Base-by-base conservation (phyloP, 2,888 invertebrate genomes). In the Melipona beecheii region DNA sequence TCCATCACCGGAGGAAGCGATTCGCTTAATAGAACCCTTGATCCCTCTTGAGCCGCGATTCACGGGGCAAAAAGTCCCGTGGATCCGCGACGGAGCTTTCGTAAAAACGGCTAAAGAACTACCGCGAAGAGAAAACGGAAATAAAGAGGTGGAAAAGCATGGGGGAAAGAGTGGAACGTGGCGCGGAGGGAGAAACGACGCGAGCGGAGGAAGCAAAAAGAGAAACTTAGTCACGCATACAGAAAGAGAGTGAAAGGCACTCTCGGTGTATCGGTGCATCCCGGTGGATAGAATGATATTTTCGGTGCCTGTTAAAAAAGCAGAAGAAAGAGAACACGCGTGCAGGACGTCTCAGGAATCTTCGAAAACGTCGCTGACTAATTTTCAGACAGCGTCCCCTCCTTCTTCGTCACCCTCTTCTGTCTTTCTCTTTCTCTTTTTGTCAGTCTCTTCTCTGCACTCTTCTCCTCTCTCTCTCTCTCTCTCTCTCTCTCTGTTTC, bases 361-460 rank as follows among this genome's bases (percentile, higher is more conserved):
- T 79, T 81, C 78, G 84, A 84, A 87, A 86, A 85, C 75, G 84
- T 88, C 83, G 77, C 77, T 87, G 87, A 83, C 79, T 89, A 87
- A 88, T 87, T 86, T 89, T 79, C 85, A 78, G 78, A 72, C 75
- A 68, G 49, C 73, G 52, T 43, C n/a, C n/a, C n/a, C 31, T 68
- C n/a, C n/a, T 21, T 70, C 73, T 81, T 79, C 65, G 19, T 50
- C 21, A 19, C 31, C 66, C 24, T 27, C 54, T 66, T n/a, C 70
- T n/a, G 19, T 31, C 11, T 27, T 24, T 24, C 24, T 27, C 60
- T 27, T 43, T 65, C 64, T 21, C 31, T 70, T 70, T 82, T 79
- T 56, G 27, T 43, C 17, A 43, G 19, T 70, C 56, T 58, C 21
- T 31, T 43, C 62, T 54, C 60, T 31, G 9, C 50, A n/a, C 27